phyloP scores from a whole-genome alignment of 2,113 vertebrate genomes.

The Desmodus rotundus region DNA sequence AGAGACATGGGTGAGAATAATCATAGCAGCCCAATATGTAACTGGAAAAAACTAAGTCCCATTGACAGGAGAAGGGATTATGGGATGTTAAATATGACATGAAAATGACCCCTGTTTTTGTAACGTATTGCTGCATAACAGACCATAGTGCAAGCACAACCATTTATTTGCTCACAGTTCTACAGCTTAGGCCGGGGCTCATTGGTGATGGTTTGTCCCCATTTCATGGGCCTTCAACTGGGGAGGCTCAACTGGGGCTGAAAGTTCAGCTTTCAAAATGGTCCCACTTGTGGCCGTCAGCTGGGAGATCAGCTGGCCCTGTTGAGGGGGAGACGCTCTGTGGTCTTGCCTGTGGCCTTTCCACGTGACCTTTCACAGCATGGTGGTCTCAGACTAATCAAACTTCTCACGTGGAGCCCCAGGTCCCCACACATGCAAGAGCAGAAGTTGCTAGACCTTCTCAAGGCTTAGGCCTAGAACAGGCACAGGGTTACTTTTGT shows the following conservation, averaged over 20 bases:
- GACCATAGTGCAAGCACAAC: not conserved
- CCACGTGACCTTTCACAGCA: not conserved
- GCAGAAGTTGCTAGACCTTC: not conserved
- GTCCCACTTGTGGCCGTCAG: not conserved
- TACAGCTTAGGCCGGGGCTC: not conserved
- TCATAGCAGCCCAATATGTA: not conserved
- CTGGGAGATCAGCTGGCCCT: not conserved
- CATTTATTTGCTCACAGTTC: not conserved
- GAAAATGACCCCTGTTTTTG: not conserved
- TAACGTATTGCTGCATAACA: not conserved
- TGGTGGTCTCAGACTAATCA: not conserved
- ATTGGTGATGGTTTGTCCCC: not conserved
- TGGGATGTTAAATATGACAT: not conserved
- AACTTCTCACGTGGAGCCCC: not conserved
- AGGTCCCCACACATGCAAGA: not conserved
- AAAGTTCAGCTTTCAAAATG: not conserved
- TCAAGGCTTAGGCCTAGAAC: not conserved
- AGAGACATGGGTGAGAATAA: not conserved
- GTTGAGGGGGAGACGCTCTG: accelerated
- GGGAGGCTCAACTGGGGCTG: not conserved
- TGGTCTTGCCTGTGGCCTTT: not conserved
- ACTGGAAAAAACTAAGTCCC: not conserved
- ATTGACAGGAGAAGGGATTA: not conserved
- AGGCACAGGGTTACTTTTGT: not conserved
- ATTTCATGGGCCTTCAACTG: not conserved